These are phyloP conservation scores for Camponotus fellah DNA, from an alignment of 2,888 invertebrate species.

Conservation along the genomic window DNA sequence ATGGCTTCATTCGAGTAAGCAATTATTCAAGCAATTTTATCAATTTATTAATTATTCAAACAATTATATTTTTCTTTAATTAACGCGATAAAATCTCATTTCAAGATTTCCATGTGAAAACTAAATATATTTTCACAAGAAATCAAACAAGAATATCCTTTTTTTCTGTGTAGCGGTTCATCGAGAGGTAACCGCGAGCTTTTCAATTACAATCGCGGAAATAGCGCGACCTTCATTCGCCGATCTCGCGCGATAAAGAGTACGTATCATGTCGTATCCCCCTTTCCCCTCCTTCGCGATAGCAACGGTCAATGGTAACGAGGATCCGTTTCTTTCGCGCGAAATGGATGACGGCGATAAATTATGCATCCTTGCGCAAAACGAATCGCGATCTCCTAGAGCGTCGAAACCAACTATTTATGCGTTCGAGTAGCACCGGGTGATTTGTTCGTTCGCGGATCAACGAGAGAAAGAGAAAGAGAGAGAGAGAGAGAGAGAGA, in stretches of 20 bases:
- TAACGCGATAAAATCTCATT: no score
- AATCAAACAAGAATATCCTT: no score
- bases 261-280: constrained; percentile 32
- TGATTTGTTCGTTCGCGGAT: constrained; percentile 22
- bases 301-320: constrained; percentile 31
- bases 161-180: constrained; percentile 31
- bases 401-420: constrained; percentile 34
- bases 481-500: no score
- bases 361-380: constrained; percentile 17
- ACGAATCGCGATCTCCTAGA: constrained; percentile 48
- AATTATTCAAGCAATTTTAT: no score
- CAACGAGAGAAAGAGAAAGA: neutral
- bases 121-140: no score
- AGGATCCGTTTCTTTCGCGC: constrained; percentile 39
- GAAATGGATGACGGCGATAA: constrained; percentile 36
- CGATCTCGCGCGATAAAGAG: constrained; percentile 36
- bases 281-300: neutral
- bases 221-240: constrained; percentile 40
- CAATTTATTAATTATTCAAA: no score
- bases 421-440: neutral
- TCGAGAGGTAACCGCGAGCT: constrained; percentile 40
- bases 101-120: no score
- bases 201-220: constrained; percentile 45
- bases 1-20: no score
- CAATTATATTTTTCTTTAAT: no score